Evolutionary conservation across 2,888 invertebrate species (phyloP).

Genomic region (Cinara cedri): DNA sequence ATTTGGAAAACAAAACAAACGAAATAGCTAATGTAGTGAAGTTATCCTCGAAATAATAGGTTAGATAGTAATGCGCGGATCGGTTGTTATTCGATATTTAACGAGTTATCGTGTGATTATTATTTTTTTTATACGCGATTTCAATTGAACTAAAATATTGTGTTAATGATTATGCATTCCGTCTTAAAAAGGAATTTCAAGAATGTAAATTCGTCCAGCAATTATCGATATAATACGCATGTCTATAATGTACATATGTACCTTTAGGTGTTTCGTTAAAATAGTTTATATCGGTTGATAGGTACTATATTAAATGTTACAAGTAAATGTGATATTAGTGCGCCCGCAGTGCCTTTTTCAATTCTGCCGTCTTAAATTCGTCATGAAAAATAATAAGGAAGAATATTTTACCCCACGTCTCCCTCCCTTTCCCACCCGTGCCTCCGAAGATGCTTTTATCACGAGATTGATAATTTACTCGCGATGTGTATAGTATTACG

Average conservation of each 20-base stretch:
- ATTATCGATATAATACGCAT: not conserved
- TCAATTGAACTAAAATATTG: not conserved
- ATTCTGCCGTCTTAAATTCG: too few relatives aligned
- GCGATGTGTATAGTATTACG: too few relatives aligned
- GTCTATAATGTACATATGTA: not conserved
- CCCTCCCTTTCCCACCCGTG: too few relatives aligned
- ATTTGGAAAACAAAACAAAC: too few relatives aligned
- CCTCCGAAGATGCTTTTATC: too few relatives aligned
- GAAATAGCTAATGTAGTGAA: too few relatives aligned
- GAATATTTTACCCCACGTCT: constrained; percentile 1
- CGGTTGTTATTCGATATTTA: too few relatives aligned
- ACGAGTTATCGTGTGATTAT: too few relatives aligned
- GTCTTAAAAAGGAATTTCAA: constrained; percentile 28
- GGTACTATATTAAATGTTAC: not conserved
- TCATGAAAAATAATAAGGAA: not conserved
- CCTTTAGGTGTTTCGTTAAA: not conserved
- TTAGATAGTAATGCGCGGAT: too few relatives aligned
- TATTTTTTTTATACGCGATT: too few relatives aligned
- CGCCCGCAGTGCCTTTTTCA: not conserved
- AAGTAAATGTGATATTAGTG: not conserved
- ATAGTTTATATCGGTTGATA: not conserved
- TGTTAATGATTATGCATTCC: not conserved
- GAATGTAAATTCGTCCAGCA: constrained; percentile 18
- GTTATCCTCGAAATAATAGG: too few relatives aligned
- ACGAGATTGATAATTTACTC: not conserved